These are phyloP conservation scores for Apteryx mantelli DNA, from an alignment of 2,113 vertebrate species.

Conservation along the genomic window DNA sequence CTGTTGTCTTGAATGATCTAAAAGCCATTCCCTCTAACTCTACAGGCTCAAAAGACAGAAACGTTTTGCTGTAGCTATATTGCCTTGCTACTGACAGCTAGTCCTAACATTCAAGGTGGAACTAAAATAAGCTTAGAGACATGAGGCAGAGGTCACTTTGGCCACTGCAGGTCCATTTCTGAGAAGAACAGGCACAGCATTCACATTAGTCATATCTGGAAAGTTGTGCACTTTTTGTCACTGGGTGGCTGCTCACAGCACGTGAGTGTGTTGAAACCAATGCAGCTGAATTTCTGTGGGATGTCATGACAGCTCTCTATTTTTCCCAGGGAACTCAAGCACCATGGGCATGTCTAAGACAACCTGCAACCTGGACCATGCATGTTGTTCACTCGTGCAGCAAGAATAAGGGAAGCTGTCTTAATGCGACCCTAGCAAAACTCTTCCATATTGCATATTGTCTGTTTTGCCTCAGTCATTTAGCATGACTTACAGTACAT, in stretches of 20 bases:
- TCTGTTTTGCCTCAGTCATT: background rate
- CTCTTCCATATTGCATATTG: background rate
- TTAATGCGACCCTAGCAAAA: background rate
- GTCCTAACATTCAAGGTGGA: background rate
- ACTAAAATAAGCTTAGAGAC: background rate
- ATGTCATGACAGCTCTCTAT: background rate
- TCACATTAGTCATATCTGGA: fast-evolving
- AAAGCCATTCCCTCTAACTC: background rate
- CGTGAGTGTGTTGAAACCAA: background rate
- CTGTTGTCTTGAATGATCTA: background rate
- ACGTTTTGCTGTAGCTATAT: background rate
- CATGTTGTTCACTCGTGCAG: background rate
- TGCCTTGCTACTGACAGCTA: background rate
- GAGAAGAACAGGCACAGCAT: background rate
- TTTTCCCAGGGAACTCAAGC: background rate
- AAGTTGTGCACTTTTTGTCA: background rate
- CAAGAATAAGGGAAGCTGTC: background rate
- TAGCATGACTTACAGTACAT: background rate
- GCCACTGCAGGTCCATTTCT: background rate
- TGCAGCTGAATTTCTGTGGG: background rate
- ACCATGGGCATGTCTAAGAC: background rate
- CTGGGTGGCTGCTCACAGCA: background rate
- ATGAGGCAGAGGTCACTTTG: background rate
- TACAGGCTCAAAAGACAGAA: background rate
- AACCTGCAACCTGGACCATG: background rate